Evolutionary conservation across 2,888 invertebrate species (phyloP).

Genomic region (Andricus curvator): DNA sequence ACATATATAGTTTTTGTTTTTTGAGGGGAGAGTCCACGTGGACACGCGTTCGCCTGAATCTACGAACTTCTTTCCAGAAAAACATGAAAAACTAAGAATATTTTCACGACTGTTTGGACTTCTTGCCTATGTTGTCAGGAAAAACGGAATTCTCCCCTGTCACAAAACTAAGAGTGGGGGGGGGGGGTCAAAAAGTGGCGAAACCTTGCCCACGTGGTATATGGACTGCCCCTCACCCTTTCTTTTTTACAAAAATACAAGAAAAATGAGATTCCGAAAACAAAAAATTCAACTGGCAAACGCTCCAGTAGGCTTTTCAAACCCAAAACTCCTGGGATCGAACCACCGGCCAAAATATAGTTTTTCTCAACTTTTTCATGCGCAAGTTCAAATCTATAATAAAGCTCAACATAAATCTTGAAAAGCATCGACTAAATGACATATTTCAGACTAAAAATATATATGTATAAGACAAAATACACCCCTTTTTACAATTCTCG

Average conservation of each 20-base stretch:
- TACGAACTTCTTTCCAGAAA: too few species aligned
- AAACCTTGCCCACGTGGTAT: too few species aligned
- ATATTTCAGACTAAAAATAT: neutral
- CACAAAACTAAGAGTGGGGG: too few species aligned
- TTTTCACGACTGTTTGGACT: too few species aligned
- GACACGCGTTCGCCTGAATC: too few species aligned
- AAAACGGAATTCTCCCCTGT: too few species aligned
- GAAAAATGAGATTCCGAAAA: neutral
- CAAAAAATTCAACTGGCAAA: neutral
- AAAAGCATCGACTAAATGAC: neutral
- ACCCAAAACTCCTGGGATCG: neutral
- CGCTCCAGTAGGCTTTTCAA: neutral
- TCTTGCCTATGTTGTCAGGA: too few species aligned
- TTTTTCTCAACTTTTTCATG: neutral
- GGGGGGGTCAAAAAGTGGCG: too few species aligned
- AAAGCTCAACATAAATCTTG: neutral
- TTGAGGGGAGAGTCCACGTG: too few species aligned
- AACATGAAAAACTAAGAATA: too few species aligned
- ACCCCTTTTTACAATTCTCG: neutral
- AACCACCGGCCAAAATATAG: neutral
- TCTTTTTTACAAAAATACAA: neutral
- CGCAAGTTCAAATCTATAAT: neutral
- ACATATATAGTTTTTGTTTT: too few species aligned
- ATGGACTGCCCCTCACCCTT: neutral
- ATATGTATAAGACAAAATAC: neutral